Percentiles rank a stretch among this genome's conserved stretches.
phyloP scores from a whole-genome alignment of 2,888 invertebrate species.

The Pilophorus perplexus region DNA sequence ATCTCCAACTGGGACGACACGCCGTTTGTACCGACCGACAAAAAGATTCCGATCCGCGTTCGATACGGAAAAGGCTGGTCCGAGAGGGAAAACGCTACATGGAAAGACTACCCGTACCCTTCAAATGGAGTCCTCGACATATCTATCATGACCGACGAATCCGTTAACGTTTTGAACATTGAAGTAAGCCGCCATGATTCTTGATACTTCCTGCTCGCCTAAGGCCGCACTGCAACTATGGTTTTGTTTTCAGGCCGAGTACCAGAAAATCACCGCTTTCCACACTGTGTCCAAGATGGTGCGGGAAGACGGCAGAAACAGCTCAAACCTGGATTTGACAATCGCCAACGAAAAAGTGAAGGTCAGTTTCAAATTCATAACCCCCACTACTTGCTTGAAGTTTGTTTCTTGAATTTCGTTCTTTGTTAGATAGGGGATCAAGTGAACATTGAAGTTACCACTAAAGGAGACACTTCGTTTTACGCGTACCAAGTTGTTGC shows the following conservation, averaged over 20 bases:
- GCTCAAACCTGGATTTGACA: background rate
- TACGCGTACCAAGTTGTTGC: background rate
- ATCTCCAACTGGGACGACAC: constrained; percentile 68
- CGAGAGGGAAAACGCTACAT: constrained; percentile 51
- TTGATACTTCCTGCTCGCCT: too few species aligned
- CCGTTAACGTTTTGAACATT: constrained; percentile 66
- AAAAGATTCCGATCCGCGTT: constrained; percentile 59
- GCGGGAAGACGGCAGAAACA: background rate
- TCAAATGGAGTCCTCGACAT: constrained; percentile 64
- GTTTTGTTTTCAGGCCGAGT: constrained; percentile 12
- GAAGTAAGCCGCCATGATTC: constrained; percentile 64
- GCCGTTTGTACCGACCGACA: constrained; percentile 59
- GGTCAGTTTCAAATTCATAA: background rate
- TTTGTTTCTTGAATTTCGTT: background rate
- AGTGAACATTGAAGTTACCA: background rate
- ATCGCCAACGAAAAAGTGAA: background rate
- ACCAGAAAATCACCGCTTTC: background rate
- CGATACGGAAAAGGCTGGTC: background rate
- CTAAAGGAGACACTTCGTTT: background rate
- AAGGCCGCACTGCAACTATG: too few species aligned
- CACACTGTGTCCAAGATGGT: constrained; percentile 2
- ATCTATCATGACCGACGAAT: constrained; percentile 60
- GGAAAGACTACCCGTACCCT: constrained; percentile 58
- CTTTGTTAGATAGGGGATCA: background rate
- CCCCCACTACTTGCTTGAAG: background rate